phyloP scores from a whole-genome alignment of 2,888 invertebrate species.

The Dugesia japonica region DNA sequence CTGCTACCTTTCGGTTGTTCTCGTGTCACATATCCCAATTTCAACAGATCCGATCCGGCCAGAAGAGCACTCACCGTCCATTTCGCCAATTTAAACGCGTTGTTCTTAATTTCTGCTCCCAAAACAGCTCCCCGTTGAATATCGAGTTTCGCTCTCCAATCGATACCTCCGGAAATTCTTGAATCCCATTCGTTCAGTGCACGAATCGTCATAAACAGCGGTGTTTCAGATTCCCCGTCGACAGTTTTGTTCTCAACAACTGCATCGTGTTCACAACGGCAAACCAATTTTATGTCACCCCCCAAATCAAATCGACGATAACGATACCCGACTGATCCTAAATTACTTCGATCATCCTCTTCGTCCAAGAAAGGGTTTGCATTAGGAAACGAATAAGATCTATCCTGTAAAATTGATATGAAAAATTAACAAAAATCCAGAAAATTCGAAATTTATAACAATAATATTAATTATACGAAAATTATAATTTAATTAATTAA shows the following conservation, averaged over 20 bases:
- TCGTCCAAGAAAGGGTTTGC: slow-evolving; percentile 80
- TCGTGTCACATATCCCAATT: slow-evolving; percentile 93
- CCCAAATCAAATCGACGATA: slow-evolving; percentile 92
- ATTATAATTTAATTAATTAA: neutral
- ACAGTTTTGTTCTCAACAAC: slow-evolving; percentile 53
- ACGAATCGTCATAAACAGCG: slow-evolving; percentile 81
- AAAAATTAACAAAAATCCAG: no score
- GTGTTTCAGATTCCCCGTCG: slow-evolving; percentile 64
- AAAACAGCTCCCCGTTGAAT: slow-evolving; percentile 91
- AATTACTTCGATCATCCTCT: slow-evolving; percentile 66
- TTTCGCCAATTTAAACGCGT: slow-evolving; percentile 96
- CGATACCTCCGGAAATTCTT: slow-evolving; percentile 77
- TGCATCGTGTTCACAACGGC: slow-evolving; percentile 90
- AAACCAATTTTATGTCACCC: slow-evolving; percentile 72
- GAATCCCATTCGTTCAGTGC: slow-evolving; percentile 98
- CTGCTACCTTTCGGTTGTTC: slow-evolving; percentile 77
- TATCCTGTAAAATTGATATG: no score
- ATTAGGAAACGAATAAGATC: slow-evolving; percentile 72
- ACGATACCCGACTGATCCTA: slow-evolving; percentile 74
- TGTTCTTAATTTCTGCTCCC: slow-evolving; percentile 90
- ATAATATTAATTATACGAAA: no score
- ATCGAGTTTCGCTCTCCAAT: slow-evolving; percentile 93
- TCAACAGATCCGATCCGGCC: slow-evolving; percentile 87
- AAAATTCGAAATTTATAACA: no score
- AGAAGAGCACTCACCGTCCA: slow-evolving; percentile 81